phyloP scores from a whole-genome alignment of 2,888 invertebrate genomes.

The Odontocolon sp. region DNA sequence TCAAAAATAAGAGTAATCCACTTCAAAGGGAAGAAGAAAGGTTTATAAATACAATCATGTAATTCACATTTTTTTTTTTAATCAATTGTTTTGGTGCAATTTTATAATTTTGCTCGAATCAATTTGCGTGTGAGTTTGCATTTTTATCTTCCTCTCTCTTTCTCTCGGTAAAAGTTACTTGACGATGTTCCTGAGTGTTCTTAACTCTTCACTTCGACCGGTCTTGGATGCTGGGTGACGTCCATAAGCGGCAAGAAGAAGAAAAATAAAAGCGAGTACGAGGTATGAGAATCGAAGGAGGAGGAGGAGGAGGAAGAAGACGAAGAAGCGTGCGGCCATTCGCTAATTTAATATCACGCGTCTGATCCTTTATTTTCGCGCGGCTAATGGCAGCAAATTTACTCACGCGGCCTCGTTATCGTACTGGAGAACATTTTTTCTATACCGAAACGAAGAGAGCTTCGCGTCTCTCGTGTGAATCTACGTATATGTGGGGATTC shows the following conservation, averaged over 20 bases:
- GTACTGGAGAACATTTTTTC: conserved; percentile 38
- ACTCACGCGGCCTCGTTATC: conserved; percentile 76
- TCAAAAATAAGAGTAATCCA: conserved; percentile 30
- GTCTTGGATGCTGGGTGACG: conserved; percentile 46
- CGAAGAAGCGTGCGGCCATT: conserved; percentile 64
- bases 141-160: background rate
- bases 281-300: conserved; percentile 20
- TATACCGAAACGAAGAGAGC: conserved; percentile 38
- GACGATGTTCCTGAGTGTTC: conserved; percentile 25
- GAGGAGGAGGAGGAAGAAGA: conserved; percentile 29
- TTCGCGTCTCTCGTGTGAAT: conserved; percentile 4
- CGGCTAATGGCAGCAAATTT: conserved; percentile 79
- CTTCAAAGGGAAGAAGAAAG: too few relatives aligned
- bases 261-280: conserved; percentile 49
- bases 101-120: conserved; percentile 3
- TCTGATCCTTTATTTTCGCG: conserved; percentile 77
- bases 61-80: background rate
- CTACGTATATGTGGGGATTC: background rate
- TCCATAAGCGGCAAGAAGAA: conserved; percentile 46
- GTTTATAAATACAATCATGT: background rate
- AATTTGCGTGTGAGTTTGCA: background rate
- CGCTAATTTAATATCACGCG: conserved; percentile 79
- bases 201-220: conserved; percentile 53
- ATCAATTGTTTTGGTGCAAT: background rate
- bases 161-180: background rate